These are phyloP conservation scores for Tinea semifulvella DNA, from an alignment of 2,888 invertebrate genomes.

Conservation along the genomic window DNA sequence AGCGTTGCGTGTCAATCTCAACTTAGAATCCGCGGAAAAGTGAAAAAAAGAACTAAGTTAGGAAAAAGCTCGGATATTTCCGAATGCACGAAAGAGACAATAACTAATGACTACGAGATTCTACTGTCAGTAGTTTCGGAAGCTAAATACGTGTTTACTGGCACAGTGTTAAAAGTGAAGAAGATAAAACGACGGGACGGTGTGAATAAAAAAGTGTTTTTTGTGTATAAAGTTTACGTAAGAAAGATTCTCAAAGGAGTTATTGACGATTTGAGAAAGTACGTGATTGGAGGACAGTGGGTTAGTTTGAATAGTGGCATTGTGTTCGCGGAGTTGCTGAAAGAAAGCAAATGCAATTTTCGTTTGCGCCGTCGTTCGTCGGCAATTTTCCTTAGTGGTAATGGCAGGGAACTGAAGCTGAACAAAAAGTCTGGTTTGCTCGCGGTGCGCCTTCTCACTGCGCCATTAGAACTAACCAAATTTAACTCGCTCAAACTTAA, in stretches of 20 bases:
- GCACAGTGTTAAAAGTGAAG: slow-evolving; percentile 55
- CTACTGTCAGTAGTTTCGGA: slow-evolving; percentile 62
- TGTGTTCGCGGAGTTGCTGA: slow-evolving; percentile 55
- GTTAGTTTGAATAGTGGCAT: slow-evolving; percentile 54
- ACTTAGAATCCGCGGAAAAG: slow-evolving; percentile 43
- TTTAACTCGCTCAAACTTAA: slow-evolving; percentile 63
- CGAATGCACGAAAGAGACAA: slow-evolving; percentile 64
- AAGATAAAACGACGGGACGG: slow-evolving; percentile 53
- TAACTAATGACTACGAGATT: slow-evolving; percentile 65
- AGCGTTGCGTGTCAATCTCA: slow-evolving; percentile 26
- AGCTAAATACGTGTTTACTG: slow-evolving; percentile 63
- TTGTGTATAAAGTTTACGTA: slow-evolving; percentile 56
- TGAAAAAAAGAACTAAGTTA: slow-evolving; percentile 49
- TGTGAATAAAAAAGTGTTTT: slow-evolving; percentile 48
- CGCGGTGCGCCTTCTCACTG: slow-evolving; percentile 53
- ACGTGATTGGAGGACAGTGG: slow-evolving; percentile 48
- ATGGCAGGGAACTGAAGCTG: slow-evolving; percentile 44
- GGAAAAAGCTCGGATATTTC: slow-evolving; percentile 53
- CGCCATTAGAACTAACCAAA: slow-evolving; percentile 58
- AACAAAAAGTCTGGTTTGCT: slow-evolving; percentile 24
- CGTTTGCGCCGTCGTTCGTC: slow-evolving; percentile 58
- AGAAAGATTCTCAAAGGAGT: slow-evolving; percentile 55
- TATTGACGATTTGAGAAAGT: slow-evolving; percentile 45
- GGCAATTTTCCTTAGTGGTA: slow-evolving; percentile 60
- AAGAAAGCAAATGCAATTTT: slow-evolving; percentile 57